These are phyloP conservation scores for Ophioderma brevispina DNA, from an alignment of 35 echinoderm and acorn worm genomes.

Conservation along the genomic window DNA sequence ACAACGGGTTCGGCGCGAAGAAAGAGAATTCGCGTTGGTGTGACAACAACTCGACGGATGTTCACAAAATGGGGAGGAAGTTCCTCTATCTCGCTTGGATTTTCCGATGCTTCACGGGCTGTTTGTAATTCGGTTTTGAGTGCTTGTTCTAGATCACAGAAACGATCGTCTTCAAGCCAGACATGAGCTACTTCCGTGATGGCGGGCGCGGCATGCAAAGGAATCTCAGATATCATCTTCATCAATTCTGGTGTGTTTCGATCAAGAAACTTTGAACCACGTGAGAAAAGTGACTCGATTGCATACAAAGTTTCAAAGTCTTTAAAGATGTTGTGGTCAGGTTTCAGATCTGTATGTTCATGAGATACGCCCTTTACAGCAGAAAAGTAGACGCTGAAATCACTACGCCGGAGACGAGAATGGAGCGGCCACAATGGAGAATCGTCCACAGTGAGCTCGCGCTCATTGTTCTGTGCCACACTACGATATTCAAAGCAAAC, in stretches of 20 bases:
- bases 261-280: background rate
- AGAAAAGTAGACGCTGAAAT: background rate
- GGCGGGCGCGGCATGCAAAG: background rate
- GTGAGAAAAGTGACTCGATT: background rate
- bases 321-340: background rate
- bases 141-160: background rate
- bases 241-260: background rate
- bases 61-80: background rate
- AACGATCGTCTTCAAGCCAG: background rate
- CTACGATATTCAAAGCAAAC: background rate
- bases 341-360: background rate
- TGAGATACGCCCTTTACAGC: background rate
- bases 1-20: background rate
- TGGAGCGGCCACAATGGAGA: background rate
- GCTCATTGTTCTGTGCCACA: background rate
- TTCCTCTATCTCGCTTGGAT: background rate
- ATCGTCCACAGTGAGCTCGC: background rate
- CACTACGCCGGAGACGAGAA: background rate
- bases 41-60: constrained; percentile 5
- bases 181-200: background rate
- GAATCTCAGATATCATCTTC: background rate
- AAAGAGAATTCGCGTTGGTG: constrained; percentile 7
- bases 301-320: constrained; percentile 16
- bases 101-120: background rate
- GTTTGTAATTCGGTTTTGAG: background rate